Evolutionary conservation across 2,888 invertebrate genomes (phyloP), one percentile per base, ranked within the genome.

Genomic region (Lepidocyrtoides sp.): DNA sequence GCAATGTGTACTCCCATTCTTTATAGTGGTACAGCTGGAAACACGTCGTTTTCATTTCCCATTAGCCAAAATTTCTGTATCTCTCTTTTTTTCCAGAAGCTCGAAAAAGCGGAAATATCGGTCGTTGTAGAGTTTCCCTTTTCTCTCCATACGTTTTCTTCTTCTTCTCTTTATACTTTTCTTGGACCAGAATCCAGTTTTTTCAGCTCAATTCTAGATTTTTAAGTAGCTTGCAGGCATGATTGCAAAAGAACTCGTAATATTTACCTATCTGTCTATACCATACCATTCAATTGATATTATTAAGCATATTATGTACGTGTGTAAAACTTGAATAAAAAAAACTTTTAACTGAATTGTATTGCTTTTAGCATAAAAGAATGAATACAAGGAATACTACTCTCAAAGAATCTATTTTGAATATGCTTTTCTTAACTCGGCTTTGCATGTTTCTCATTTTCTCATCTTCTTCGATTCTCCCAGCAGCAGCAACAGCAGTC

Each of bases 171-270:
- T n/a, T n/a, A n/a, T n/a, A 29, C 14, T 66, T 32, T 32, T 14
- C 14, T n/a, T 14, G n/a, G n/a, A 51, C 82, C 14, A 32, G 29
- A 14, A 29, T 12, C n/a, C 66, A 66, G 32, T 23, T 26, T 1
- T 20, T 29, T 69, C 29, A 12, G 84, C 79, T 87, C 48, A 29
- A 20, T 2, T 23, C 60, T 36, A 23, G 23, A 41, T 36, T 41
- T 29, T 32, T 41, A 41, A n/a, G 41, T 82, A 41, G 20, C 82
- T 82, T 82, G 60, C 10, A 88, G 88, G 88, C 88, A 82, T 44
- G 54, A 88, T 88, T 88, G 81, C 81, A 57, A 88, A 88, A 81
- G 57, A 26, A n/a, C n/a, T n/a, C n/a, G n/a, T n/a, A n/a, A n/a
- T n/a, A n/a, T n/a, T n/a, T n/a, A n/a, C n/a, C 26, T 79, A 79